These are phyloP conservation scores for Harpagifer antarcticus DNA, from an alignment of 2,797 vertebrate genomes.

Conservation along the genomic window DNA sequence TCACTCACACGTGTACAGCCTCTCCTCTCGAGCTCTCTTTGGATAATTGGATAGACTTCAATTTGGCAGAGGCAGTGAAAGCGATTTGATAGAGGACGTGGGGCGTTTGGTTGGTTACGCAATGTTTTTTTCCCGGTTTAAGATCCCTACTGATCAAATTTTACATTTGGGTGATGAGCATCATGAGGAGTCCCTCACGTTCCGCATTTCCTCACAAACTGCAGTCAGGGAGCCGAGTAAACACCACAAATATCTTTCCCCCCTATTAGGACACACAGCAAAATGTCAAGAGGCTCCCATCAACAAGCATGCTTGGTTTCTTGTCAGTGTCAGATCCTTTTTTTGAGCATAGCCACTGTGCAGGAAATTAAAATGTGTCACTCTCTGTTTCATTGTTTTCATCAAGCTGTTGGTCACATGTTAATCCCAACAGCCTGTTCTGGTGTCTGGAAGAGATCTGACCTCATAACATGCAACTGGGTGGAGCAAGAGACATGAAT, in stretches of 20 bases:
- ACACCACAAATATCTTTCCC: slow-evolving; percentile 21
- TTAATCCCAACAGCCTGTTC: slow-evolving; percentile 31
- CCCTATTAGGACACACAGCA: background rate
- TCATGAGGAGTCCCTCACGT: slow-evolving; percentile 78
- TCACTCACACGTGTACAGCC: slow-evolving; percentile 64
- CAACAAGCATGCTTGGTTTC: slow-evolving; percentile 38
- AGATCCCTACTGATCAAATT: slow-evolving; percentile 79
- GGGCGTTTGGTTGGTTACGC: slow-evolving; percentile 57
- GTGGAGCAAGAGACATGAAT: slow-evolving; percentile 70
- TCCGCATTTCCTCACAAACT: slow-evolving; percentile 69
- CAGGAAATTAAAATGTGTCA: slow-evolving; percentile 62
- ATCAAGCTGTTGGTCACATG: slow-evolving; percentile 39
- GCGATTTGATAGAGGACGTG: slow-evolving; percentile 61
- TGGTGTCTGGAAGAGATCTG: slow-evolving; percentile 29
- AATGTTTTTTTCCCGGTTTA: slow-evolving; percentile 64
- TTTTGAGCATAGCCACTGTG: background rate
- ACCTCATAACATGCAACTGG: slow-evolving; percentile 41
- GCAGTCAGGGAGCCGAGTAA: slow-evolving; percentile 31
- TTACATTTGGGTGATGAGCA: slow-evolving; percentile 75
- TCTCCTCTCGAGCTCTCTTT: slow-evolving; percentile 57
- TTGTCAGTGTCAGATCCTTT: slow-evolving; percentile 32
- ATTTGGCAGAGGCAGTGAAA: slow-evolving; percentile 62
- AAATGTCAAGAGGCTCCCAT: slow-evolving; percentile 33
- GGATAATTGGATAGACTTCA: slow-evolving; percentile 61
- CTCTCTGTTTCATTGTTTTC: slow-evolving; percentile 44